A percentile compares a stretch with the other conserved stretches of the same genome.
Conservation (phyloP, 2,888 invertebrate species). For the Dexiosoma caninum region DNA sequence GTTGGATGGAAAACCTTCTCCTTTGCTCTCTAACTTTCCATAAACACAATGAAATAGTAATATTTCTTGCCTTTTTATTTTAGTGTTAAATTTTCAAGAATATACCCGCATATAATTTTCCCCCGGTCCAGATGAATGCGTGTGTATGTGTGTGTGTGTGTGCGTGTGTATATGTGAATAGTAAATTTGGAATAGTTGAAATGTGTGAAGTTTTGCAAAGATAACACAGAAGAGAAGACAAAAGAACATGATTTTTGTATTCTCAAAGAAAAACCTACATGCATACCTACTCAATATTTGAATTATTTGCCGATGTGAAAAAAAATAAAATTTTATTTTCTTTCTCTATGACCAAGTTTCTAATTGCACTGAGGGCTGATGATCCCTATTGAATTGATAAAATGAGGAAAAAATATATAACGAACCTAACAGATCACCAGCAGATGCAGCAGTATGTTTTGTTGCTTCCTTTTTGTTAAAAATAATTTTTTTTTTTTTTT, state of each 20-base stretch:
- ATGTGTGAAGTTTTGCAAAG: constrained; percentile 27
- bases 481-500: background rate
- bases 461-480: background rate
- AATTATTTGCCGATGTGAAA: constrained; percentile 12
- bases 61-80: background rate
- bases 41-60: constrained; percentile 25
- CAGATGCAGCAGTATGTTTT: background rate
- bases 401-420: background rate
- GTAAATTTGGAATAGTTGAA: constrained; percentile 7
- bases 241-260: constrained; percentile 1
- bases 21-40: background rate
- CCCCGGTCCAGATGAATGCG: background rate
- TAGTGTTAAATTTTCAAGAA: constrained; percentile 25
- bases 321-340: constrained; percentile 4
- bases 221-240: constrained; percentile 16
- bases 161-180: background rate
- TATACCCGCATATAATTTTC: constrained; percentile 46
- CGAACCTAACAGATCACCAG: constrained; percentile 25
- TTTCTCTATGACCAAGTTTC: constrained; percentile 35
- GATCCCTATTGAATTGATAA: constrained; percentile 58
- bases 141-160: background rate
- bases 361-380: constrained; percentile 57
- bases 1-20: constrained; percentile 8
- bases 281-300: constrained; percentile 1
- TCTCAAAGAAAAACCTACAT: background rate